Conservation (phyloP, 2,113 vertebrate genomes). For the Gulo gulo region DNA sequence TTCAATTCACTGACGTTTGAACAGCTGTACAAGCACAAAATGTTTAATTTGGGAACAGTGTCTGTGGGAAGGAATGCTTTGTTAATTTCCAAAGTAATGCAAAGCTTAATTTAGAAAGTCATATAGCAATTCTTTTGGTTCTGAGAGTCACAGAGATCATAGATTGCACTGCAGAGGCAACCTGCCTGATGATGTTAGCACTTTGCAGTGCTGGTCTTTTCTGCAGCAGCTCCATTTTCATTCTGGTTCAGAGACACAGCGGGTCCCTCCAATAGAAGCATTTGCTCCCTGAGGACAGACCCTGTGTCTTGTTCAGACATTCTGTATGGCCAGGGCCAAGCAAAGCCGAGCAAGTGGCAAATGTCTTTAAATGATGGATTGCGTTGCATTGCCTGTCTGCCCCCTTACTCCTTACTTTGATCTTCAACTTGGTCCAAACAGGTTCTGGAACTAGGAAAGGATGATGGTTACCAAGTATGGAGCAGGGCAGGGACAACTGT, state of each 20-base stretch:
- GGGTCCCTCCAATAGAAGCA: background rate
- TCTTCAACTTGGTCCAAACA: background rate
- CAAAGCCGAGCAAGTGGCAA: background rate
- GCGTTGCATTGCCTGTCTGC: background rate
- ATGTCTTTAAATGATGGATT: background rate
- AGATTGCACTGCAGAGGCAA: conserved; percentile 41
- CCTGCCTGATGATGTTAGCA: background rate
- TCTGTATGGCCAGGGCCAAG: background rate
- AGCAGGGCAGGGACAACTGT: background rate
- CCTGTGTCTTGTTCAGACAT: background rate
- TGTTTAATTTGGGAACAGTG: conserved; percentile 49
- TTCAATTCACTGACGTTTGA: background rate
- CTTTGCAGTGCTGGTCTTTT: background rate
- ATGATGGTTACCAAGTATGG: background rate
- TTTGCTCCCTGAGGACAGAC: background rate
- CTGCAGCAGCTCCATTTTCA: conserved; percentile 9
- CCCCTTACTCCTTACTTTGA: background rate
- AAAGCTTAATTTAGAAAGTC: conserved; percentile 67
- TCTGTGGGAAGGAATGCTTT: conserved; percentile 64
- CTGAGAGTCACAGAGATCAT: conserved; percentile 32
- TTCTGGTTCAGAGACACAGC: background rate
- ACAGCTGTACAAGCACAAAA: conserved; percentile 34
- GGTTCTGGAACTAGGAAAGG: background rate
- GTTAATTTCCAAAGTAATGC: conserved; percentile 64
- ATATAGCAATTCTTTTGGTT: background rate